Evolutionary conservation across 2,888 invertebrate genomes (phyloP), one percentile per base, ranked within the genome.

Genomic region (Acleris literana): DNA sequence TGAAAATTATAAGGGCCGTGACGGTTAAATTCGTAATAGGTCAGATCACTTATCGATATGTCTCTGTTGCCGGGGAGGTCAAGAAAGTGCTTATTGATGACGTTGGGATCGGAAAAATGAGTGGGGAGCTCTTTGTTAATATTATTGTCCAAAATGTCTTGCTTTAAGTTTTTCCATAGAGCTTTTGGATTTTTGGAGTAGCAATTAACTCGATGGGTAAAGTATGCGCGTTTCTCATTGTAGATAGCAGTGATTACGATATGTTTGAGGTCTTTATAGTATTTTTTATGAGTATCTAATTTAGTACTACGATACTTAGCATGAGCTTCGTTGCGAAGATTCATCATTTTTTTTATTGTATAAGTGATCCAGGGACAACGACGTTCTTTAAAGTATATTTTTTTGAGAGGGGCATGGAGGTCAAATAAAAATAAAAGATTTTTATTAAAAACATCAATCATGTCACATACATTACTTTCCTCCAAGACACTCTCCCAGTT

Each of bases 131-230:
- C 25, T 5, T 16, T 5, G n/a, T 53, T 25, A 16, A 5, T n/a
- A 16, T n/a, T 16, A 29, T 6, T 25, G 17, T 53, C 25, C 25
- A 39, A 9, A 33, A 54, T n/a, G 39, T 54, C 18, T 54, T 39
- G 13, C 17, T 54, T 54, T 54, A 54, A 17, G 5, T 54, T 33
- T 39, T 54, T 54, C 54, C 54, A 54, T 4, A 54, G 3, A 18
- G 18, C 11, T 18, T 39, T 54, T 11, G 54, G 9, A 18, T 33
- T 11, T 17, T 18, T 54, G 3, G 18, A 11, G n/a, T 54, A 39
- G 17, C 13, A 5, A n/a, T 54, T 54, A 39, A 54, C 39, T 1
- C 18, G 33, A 18, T 54, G 39, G 39, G 17, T 33, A 18, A 54
- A 54, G 17, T 54, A 54, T 17, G 54, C n/a, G n/a, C 33, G 18